phyloP scores from a whole-genome alignment of 2,113 vertebrate genomes.

The Lophura nycthemera region DNA sequence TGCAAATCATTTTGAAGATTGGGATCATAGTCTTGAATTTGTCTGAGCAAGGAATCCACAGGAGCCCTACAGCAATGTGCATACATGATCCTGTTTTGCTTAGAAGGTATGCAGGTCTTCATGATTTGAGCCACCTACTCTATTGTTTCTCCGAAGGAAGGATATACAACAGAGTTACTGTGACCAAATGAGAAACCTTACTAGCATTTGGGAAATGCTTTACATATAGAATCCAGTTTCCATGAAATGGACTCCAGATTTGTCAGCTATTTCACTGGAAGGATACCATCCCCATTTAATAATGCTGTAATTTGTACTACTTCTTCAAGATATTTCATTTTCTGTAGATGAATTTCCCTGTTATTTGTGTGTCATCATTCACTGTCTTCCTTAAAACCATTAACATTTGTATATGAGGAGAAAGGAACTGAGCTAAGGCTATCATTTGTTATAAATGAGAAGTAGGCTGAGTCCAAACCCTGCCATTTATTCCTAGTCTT shows the following conservation, averaged over 20 bases:
- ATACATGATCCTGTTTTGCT: not conserved
- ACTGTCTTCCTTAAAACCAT: not conserved
- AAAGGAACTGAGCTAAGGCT: constrained; percentile 20
- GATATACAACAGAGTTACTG: not conserved
- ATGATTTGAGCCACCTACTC: not conserved
- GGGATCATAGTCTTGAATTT: not conserved
- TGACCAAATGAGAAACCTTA: not conserved
- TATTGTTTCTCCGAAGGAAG: not conserved
- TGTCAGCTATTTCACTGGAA: constrained; percentile 16
- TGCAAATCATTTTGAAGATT: constrained; percentile 37
- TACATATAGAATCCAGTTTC: constrained; percentile 7
- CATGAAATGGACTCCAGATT: not conserved
- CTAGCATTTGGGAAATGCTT: not conserved
- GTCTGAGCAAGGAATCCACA: not conserved
- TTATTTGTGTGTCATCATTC: constrained; percentile 25
- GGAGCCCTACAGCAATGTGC: constrained; percentile 23
- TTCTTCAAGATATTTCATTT: constrained; percentile 28
- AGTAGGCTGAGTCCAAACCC: not conserved
- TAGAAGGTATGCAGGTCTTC: not conserved
- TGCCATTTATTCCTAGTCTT: not conserved
- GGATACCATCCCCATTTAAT: not conserved
- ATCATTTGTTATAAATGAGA: not conserved
- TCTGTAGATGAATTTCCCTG: not conserved
- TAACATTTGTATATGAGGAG: constrained; percentile 44
- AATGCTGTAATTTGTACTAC: constrained; percentile 27